Percentiles rank a stretch among this genome's conserved stretches.
These are phyloP conservation scores for Notolepis coatsorum DNA, from an alignment of 2,797 vertebrate species.

Conservation along the genomic window DNA sequence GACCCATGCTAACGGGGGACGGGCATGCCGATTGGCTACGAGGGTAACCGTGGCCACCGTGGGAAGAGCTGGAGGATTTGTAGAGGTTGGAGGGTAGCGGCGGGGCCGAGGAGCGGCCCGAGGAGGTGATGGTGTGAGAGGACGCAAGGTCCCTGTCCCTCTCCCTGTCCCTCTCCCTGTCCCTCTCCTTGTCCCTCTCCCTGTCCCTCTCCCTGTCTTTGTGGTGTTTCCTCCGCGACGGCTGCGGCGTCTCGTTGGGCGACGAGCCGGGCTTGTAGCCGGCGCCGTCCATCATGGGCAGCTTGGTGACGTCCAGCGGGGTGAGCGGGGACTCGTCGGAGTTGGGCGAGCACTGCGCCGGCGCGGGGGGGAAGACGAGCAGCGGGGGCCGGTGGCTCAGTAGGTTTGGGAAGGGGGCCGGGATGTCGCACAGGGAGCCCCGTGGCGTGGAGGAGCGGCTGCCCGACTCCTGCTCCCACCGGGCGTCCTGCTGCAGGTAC, in stretches of 20 bases:
- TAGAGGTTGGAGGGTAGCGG: slow-evolving; percentile 91
- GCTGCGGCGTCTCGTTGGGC: slow-evolving; percentile 56
- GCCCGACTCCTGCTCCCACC: slow-evolving; percentile 79
- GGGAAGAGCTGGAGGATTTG: slow-evolving; percentile 86
- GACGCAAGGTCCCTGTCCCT: slow-evolving; percentile 67
- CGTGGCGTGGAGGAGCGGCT: slow-evolving; percentile 80
- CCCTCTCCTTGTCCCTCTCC: slow-evolving; percentile 26
- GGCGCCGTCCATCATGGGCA: slow-evolving; percentile 88
- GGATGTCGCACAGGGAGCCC: slow-evolving; percentile 89
- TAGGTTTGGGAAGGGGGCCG: slow-evolving; percentile 95
- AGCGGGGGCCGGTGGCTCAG: slow-evolving; percentile 90
- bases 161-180: slow-evolving; percentile 2
- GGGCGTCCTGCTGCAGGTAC: slow-evolving; percentile 81
- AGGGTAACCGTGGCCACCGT: slow-evolving; percentile 91
- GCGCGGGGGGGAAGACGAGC: slow-evolving; percentile 92
- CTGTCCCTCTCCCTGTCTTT: slow-evolving; percentile 34
- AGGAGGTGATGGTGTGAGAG: slow-evolving; percentile 83
- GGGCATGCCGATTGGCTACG: slow-evolving; percentile 95
- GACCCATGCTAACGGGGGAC: slow-evolving; percentile 93
- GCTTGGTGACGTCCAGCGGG: slow-evolving; percentile 90
- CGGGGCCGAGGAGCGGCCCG: slow-evolving; percentile 91
- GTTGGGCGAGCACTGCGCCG: slow-evolving; percentile 93
- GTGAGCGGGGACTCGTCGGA: slow-evolving; percentile 98
- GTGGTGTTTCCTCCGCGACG: slow-evolving; percentile 12
- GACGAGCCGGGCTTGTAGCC: slow-evolving; percentile 80